phyloP scores from a whole-genome alignment of 2,888 invertebrate species.

The Lacanobia oleracea region DNA sequence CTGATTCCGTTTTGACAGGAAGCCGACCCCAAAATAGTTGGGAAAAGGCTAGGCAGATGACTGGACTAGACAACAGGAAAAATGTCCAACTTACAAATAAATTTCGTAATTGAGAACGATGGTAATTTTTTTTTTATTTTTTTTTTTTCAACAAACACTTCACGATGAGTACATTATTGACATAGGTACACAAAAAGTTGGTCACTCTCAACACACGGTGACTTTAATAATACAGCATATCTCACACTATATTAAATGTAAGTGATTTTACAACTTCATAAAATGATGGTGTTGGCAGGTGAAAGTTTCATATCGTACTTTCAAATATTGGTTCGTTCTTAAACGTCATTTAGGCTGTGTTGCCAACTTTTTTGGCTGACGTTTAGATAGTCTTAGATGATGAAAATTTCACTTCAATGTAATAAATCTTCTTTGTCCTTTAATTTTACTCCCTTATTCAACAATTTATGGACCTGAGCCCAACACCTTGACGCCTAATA shows the following conservation, averaged over 20 bases:
- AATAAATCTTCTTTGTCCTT: neutral
- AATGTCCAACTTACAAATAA: too few species aligned
- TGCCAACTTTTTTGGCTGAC: too few species aligned
- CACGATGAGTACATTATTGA: neutral
- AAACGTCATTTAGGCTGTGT: neutral
- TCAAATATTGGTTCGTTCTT: neutral
- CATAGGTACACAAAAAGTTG: neutral
- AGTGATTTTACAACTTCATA: neutral
- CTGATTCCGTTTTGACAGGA: too few species aligned
- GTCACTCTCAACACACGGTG: neutral
- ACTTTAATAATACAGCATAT: neutral
- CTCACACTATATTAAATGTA: neutral
- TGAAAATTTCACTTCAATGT: neutral
- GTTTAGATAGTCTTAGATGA: neutral
- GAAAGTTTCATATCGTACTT: neutral
- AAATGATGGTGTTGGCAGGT: neutral
- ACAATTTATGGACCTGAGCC: neutral
- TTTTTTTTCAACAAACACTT: neutral
- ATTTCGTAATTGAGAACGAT: neutral
- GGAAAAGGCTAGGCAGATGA: too few species aligned
- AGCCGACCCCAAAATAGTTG: too few species aligned
- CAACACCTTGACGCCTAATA: neutral
- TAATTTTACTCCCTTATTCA: neutral
- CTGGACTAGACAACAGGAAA: too few species aligned
- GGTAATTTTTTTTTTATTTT: neutral